phyloP scores from a whole-genome alignment of 2,888 invertebrate genomes.

The Meganola albula region DNA sequence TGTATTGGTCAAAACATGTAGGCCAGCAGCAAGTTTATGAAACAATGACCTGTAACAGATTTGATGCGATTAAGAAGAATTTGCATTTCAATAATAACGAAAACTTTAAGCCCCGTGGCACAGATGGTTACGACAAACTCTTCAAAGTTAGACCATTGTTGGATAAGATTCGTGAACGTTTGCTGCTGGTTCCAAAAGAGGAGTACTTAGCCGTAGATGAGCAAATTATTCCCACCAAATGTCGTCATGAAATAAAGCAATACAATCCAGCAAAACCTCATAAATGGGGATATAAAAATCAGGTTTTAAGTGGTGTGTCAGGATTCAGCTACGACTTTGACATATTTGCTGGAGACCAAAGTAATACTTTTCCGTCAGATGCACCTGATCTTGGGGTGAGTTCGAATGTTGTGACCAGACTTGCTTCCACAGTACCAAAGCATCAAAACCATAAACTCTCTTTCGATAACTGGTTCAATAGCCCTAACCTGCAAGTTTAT shows the following conservation, averaged over 20 bases:
- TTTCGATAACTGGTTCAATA: conserved; percentile 38
- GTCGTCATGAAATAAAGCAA: conserved; percentile 17
- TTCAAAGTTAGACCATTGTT: conserved; percentile 31
- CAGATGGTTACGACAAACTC: conserved; percentile 26
- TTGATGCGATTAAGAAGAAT: conserved; percentile 2
- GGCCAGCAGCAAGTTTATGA: conserved; percentile 5
- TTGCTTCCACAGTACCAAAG: conserved; percentile 25
- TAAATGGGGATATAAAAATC: conserved; percentile 41
- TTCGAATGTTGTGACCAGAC: conserved; percentile 30
- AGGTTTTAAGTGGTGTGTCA: conserved; percentile 40
- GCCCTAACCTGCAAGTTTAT: conserved; percentile 12
- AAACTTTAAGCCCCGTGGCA: neutral
- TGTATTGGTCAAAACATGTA: conserved; percentile 8
- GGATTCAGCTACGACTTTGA: conserved; percentile 46
- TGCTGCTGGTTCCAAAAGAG: conserved; percentile 30
- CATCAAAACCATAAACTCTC: conserved; percentile 32
- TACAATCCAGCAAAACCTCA: conserved; percentile 41
- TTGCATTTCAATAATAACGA: conserved; percentile 9
- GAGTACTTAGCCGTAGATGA: conserved; percentile 36
- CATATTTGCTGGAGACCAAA: conserved; percentile 34
- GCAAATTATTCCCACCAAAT: conserved; percentile 40
- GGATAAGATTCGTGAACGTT: conserved; percentile 14
- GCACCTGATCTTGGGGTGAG: conserved; percentile 31
- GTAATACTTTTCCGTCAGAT: conserved; percentile 21
- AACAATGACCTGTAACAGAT: conserved; percentile 9